Conservation (phyloP, 1,140 invertebrate genomes). For the Cyphomyrmex costatus region DNA sequence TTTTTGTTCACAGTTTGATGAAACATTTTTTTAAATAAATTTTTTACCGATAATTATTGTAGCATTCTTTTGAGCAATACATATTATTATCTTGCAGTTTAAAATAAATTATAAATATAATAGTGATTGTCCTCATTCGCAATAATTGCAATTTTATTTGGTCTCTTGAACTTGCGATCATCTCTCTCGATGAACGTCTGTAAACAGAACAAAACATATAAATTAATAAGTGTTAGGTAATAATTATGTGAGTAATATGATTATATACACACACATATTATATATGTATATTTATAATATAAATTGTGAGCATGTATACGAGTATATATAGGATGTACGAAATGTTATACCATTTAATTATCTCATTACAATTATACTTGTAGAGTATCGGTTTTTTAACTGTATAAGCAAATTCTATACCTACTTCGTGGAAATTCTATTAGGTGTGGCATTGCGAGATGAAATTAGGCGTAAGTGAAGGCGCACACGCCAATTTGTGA, state of each 20-base stretch:
- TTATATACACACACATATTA: neutral
- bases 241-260: neutral
- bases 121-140: neutral
- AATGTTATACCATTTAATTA: no score
- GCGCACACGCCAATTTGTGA: no score
- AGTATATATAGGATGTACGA: no score
- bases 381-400: no score
- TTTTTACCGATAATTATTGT: neutral
- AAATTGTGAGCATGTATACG: no score
- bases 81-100: neutral
- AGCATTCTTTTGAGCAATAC: neutral
- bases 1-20: neutral
- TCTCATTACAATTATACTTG: no score
- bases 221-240: constrained; percentile 6
- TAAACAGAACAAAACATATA: constrained; percentile 21
- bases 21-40: neutral
- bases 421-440: no score
- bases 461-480: no score
- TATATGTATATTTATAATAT: no score
- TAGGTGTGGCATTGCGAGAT: no score
- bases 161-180: neutral
- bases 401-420: no score
- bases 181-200: constrained; percentile 5
- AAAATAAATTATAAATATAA: neutral
- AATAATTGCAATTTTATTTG: neutral